Conservation (phyloP, 2,888 invertebrate genomes). For the Metallyticus violacea region DNA sequence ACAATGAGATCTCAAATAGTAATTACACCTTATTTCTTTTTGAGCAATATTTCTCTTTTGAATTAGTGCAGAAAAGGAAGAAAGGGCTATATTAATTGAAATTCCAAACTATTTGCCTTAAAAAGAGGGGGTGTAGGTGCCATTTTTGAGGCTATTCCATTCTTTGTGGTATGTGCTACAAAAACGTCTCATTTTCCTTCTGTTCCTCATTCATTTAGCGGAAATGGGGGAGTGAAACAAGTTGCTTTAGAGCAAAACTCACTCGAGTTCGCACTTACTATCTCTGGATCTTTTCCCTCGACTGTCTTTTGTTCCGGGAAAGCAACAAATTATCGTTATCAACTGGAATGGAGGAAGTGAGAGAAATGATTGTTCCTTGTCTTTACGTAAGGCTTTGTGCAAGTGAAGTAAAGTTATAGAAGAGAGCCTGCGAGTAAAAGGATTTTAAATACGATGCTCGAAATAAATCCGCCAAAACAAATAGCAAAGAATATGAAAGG, state of each 20-base stretch:
- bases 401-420: background rate
- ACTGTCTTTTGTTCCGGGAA: background rate
- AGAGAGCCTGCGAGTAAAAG: background rate
- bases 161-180: too few species aligned
- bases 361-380: background rate
- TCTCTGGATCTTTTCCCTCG: background rate
- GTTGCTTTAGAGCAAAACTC: background rate
- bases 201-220: background rate
- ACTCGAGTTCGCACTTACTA: background rate
- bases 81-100: too few species aligned
- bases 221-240: background rate
- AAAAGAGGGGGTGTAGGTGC: too few species aligned
- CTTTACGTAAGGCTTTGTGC: background rate
- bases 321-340: background rate
- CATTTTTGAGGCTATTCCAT: too few species aligned
- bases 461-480: background rate
- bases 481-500: background rate
- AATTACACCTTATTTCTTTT: too few species aligned
- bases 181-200: background rate
- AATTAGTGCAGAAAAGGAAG: too few species aligned
- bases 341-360: background rate
- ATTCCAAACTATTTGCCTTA: too few species aligned
- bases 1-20: too few species aligned
- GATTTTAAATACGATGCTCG: background rate
- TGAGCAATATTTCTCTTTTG: too few species aligned